Percentiles rank a stretch among this genome's conserved stretches.
These are phyloP conservation scores for Zaprionus camerounensis DNA, from an alignment of 1,140 invertebrate genomes.

Conservation along the genomic window DNA sequence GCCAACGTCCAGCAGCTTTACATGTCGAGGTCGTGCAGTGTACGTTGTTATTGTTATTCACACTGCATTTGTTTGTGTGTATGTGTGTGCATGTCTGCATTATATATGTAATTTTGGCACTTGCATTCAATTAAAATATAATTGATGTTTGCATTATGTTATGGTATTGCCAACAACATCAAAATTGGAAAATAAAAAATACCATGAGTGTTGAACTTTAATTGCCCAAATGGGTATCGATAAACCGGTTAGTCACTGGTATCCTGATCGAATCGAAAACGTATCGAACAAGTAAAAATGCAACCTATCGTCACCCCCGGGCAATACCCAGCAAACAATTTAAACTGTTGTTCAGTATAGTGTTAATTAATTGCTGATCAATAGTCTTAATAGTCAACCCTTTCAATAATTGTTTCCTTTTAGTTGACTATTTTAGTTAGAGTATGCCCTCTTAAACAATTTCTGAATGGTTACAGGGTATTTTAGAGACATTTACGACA, in stretches of 20 bases:
- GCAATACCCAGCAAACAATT: neutral
- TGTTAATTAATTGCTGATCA: neutral
- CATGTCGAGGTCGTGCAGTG: conserved; percentile 77
- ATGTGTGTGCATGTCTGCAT: conserved; percentile 33
- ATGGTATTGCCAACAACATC: conserved; percentile 39
- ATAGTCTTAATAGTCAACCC: neutral
- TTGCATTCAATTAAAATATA: conserved; percentile 78
- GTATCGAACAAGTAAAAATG: conserved; percentile 22
- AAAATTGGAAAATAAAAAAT: conserved; percentile 13
- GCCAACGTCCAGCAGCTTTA: conserved; percentile 64
- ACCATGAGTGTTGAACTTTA: conserved; percentile 77
- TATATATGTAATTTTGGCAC: conserved; percentile 33
- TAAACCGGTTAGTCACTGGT: conserved; percentile 51
- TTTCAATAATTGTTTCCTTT: neutral
- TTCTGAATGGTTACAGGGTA: conserved; percentile 14
- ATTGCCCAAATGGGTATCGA: conserved; percentile 47
- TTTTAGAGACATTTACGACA: conserved; percentile 6
- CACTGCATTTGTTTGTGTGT: conserved; percentile 38
- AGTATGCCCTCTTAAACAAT: neutral
- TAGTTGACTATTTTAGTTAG: neutral
- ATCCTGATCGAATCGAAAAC: conserved; percentile 38
- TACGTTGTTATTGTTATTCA: conserved; percentile 35
- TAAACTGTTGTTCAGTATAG: neutral
- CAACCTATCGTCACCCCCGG: neutral
- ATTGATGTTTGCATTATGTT: conserved; percentile 64